Conservation (phyloP, 2,113 vertebrate genomes). For the Chaetodon trifascialis region DNA sequence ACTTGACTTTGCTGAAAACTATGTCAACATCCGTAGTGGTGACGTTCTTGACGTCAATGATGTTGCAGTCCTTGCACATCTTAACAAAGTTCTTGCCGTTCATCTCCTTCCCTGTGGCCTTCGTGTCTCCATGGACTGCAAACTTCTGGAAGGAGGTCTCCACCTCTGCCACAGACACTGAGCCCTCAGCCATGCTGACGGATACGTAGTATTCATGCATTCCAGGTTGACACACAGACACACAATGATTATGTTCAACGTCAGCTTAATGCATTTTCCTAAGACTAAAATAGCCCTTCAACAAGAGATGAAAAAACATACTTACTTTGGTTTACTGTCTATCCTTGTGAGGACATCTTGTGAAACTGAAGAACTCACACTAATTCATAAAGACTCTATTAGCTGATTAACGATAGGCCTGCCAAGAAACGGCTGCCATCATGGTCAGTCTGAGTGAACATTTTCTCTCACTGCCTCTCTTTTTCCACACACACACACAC, state of each 20-base stretch:
- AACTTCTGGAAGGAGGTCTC: conserved; percentile 87
- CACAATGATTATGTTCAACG: not conserved
- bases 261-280: not conserved
- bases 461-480: conserved; percentile 36
- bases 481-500: too few relatives aligned
- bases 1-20: conserved; percentile 94
- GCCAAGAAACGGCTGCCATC: conserved; percentile 48
- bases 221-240: not conserved
- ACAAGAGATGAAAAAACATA: not conserved
- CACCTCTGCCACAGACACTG: conserved; percentile 72
- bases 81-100: conserved; percentile 93
- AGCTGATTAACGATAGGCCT: conserved; percentile 46
- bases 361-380: not conserved
- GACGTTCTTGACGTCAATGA: conserved; percentile 88
- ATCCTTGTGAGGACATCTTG: conserved; percentile 2
- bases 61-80: conserved; percentile 90
- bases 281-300: not conserved
- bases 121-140: conserved; percentile 86
- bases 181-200: conserved; percentile 80
- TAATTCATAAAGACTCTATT: conserved; percentile 45
- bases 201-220: conserved; percentile 8
- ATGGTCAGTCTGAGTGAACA: conserved; percentile 13
- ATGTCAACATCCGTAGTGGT: conserved; percentile 91
- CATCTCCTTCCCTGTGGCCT: conserved; percentile 86
- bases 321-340: not conserved